Conservation (phyloP, 2,113 vertebrate species). For the Carassius gibelio region DNA sequence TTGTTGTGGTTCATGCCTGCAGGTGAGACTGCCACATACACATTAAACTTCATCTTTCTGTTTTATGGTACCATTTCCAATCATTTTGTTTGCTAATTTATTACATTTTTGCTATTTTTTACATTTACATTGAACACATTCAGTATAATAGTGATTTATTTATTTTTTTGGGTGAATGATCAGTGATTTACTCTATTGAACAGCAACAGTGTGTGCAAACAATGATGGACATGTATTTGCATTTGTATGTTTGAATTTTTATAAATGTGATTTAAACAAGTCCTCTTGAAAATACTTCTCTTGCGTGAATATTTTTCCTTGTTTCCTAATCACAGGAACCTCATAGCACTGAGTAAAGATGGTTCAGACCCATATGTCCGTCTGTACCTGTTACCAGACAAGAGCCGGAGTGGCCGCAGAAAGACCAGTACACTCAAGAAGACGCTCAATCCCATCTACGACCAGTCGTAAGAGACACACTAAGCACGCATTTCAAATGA, state of each 20-base stretch:
- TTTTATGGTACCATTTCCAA: not conserved
- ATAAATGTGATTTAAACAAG: not conserved
- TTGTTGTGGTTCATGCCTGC: conserved; percentile 93
- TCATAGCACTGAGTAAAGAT: conserved; percentile 93
- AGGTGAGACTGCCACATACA: conserved; percentile 75
- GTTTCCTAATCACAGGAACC: conserved; percentile 77
- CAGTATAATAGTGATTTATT: not conserved
- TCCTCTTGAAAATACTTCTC: not conserved
- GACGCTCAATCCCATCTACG: conserved; percentile 90
- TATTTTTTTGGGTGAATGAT: not conserved
- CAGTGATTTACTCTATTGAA: not conserved
- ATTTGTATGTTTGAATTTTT: conserved; percentile 4
- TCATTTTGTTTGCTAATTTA: not conserved
- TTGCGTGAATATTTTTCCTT: not conserved
- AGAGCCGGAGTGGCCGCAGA: conserved; percentile 90
- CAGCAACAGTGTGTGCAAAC: not conserved
- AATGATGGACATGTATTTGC: not conserved
- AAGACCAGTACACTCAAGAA: conserved; percentile 90
- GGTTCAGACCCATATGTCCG: conserved; percentile 92
- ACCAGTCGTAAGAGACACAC: conserved; percentile 85
- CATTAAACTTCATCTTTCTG: not conserved
- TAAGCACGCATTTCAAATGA: not conserved
- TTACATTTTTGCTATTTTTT: not conserved
- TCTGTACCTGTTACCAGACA: conserved; percentile 93
- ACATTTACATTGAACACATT: not conserved